These are phyloP conservation scores for Bombus superbus DNA, from an alignment of 1,140 invertebrate species.

Conservation along the genomic window DNA sequence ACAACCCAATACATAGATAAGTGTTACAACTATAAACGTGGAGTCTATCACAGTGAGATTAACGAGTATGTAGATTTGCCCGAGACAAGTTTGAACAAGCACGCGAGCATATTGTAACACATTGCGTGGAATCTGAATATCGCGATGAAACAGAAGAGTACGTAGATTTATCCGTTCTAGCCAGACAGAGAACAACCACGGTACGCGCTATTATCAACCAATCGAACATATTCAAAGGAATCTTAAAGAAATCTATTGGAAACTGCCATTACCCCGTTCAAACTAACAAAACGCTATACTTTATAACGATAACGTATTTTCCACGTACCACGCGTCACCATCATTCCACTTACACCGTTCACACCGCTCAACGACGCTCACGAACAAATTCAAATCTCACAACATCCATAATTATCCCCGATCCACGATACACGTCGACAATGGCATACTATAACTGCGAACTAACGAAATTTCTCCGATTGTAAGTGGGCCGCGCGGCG, in stretches of 20 bases:
- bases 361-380: neutral
- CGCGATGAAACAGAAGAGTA: neutral
- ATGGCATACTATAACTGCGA: neutral
- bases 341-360: neutral
- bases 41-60: too few species aligned
- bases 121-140: neutral
- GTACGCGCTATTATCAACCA: too few species aligned
- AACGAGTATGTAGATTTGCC: too few species aligned
- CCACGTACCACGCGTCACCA: neutral
- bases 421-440: neutral
- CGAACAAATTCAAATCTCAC: too few species aligned
- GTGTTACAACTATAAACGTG: too few species aligned
- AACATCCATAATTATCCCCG: neutral
- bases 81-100: too few species aligned
- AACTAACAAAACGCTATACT: neutral
- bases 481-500: neutral
- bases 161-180: neutral
- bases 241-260: too few species aligned
- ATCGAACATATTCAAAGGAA: too few species aligned
- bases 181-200: neutral
- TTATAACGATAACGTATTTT: neutral
- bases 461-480: constrained; percentile 1
- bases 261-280: too few species aligned
- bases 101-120: too few species aligned
- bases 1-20: too few species aligned